Percentiles rank a stretch among this genome's conserved stretches.
Evolutionary conservation across 64 coral and sea anemone species (phyloP).

Genomic region (Astreopora myriophthalma): DNA sequence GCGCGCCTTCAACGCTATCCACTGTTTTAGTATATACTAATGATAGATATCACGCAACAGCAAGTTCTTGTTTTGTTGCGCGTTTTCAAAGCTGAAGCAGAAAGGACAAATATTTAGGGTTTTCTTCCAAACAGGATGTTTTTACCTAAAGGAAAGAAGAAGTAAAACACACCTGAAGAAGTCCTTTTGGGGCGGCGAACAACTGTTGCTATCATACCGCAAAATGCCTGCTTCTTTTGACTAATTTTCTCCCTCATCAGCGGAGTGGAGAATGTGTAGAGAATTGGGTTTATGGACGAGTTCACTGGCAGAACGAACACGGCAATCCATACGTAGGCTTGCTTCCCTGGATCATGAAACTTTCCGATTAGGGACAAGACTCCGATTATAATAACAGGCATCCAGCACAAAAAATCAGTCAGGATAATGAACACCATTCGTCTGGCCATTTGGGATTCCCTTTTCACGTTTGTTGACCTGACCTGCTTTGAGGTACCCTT

Average conservation of each 20-base stretch:
- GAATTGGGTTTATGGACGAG: conserved; percentile 56
- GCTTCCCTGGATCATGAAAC: conserved; percentile 37
- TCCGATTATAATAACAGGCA: conserved; percentile 45
- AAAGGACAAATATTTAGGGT: too few relatives aligned
- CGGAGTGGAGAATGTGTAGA: conserved; percentile 50
- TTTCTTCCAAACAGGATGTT: too few relatives aligned
- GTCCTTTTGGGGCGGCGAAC: too few relatives aligned
- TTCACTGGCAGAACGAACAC: conserved; percentile 58
- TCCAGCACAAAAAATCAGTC: conserved; percentile 60
- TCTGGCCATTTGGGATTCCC: conserved; percentile 8
- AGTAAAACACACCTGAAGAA: too few relatives aligned
- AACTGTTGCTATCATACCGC: too few relatives aligned
- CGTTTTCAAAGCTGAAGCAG: too few relatives aligned
- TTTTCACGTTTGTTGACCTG: background rate
- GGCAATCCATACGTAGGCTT: conserved; percentile 33
- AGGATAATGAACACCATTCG: conserved; percentile 41
- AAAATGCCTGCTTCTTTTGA: too few relatives aligned
- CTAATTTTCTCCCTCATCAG: background rate
- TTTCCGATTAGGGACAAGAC: conserved; percentile 42
- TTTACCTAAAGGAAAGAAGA: too few relatives aligned
- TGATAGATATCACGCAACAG: too few relatives aligned
- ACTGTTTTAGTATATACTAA: too few relatives aligned
- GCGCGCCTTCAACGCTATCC: too few relatives aligned
- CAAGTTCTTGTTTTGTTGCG: too few relatives aligned
- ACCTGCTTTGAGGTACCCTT: background rate